phyloP scores from a whole-genome alignment of 2,113 vertebrate genomes.

The Antennarius striatus region DNA sequence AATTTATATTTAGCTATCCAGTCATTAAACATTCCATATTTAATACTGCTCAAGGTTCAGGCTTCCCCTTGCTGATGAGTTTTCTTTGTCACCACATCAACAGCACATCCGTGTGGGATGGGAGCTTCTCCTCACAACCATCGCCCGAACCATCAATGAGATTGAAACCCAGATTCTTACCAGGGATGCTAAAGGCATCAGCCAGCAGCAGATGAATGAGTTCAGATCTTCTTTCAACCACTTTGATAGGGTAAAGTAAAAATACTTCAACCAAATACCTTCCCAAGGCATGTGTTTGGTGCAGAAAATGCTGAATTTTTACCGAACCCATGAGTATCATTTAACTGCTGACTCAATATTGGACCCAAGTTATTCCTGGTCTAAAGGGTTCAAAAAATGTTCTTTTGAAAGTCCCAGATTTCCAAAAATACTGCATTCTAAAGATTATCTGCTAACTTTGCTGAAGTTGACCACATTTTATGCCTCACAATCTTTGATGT shows the following conservation, averaged over 20 bases:
- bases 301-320: constrained; percentile 1
- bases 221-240: constrained; percentile 98
- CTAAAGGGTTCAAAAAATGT: neutral
- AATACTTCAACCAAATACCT: too few species aligned
- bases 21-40: neutral
- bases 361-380: neutral
- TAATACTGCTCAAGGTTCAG: neutral
- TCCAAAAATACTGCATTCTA: neutral
- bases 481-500: constrained; percentile 1
- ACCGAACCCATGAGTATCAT: neutral
- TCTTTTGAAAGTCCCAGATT: neutral
- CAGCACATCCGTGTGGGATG: constrained; percentile 97
- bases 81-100: constrained; percentile 14
- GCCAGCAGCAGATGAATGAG: constrained; percentile 97
- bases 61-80: neutral
- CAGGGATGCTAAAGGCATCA: constrained; percentile 97
- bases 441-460: neutral
- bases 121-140: constrained; percentile 95
- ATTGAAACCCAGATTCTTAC: constrained; percentile 98
- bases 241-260: constrained; percentile 91
- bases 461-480: too few species aligned
- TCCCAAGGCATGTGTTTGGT: neutral
- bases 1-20: too few species aligned
- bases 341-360: neutral
- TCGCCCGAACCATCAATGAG: constrained; percentile 97